Conservation (phyloP, 2,797 vertebrate species). For the Morus bassanus region DNA sequence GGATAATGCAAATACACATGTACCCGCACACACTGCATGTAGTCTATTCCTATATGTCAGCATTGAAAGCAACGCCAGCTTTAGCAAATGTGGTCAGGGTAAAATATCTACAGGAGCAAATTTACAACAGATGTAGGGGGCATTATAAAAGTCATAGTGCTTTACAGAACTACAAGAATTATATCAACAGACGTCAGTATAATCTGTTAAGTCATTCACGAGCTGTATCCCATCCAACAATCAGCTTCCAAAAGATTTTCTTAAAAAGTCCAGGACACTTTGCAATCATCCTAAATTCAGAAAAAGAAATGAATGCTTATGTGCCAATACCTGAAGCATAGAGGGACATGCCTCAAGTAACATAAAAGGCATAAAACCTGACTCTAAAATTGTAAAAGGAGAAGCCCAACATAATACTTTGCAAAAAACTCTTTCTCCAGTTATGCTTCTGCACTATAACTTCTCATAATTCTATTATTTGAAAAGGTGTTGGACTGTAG, state of each 20-base stretch:
- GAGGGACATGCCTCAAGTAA: background rate
- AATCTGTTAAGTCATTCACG: background rate
- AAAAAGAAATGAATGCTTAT: background rate
- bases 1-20: background rate
- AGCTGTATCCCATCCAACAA: background rate
- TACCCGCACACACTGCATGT: background rate
- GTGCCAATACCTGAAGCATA: background rate
- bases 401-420: background rate
- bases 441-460: background rate
- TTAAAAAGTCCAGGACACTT: background rate
- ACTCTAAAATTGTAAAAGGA: background rate
- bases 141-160: constrained; percentile 8
- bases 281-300: background rate
- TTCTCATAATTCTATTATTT: background rate
- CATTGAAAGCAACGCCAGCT: background rate
- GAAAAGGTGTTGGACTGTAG: background rate
- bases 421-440: background rate
- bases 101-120: background rate
- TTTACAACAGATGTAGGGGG: background rate
- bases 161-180: constrained; percentile 15
- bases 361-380: background rate
- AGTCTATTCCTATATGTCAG: background rate
- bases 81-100: background rate
- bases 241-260: background rate
- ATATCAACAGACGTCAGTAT: background rate